Evolutionary conservation across 2,888 invertebrate species (phyloP).

Genomic region (Halictus quadricinctus): DNA sequence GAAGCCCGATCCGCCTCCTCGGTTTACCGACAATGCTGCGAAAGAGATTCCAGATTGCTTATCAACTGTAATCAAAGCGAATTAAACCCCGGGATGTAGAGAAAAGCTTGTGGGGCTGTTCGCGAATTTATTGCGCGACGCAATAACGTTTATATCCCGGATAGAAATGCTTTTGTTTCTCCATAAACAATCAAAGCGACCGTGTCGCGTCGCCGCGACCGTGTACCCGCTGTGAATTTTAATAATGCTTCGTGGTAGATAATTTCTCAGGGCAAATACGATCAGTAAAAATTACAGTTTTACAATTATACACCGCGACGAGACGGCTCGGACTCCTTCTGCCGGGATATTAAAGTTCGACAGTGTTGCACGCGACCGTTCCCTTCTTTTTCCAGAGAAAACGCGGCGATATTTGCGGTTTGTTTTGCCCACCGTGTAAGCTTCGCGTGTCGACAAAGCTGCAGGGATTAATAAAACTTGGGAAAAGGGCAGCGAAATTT

Average conservation of each 20-base stretch:
- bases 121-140: slow-evolving; percentile 26
- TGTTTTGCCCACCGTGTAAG: neutral
- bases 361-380: neutral
- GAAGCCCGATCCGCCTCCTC: neutral
- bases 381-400: neutral
- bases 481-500: neutral
- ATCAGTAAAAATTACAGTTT: neutral
- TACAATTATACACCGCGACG: neutral
- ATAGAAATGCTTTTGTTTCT: slow-evolving; percentile 7
- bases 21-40: slow-evolving; percentile 6
- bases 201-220: neutral
- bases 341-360: neutral
- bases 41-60: slow-evolving; percentile 38
- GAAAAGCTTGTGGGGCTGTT: slow-evolving; percentile 1
- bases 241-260: slow-evolving; percentile 7
- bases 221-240: neutral
- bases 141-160: slow-evolving; percentile 29
- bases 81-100: slow-evolving; percentile 15
- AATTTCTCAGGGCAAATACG: slow-evolving; percentile 15
- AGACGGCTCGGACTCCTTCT: slow-evolving; percentile 23
- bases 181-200: slow-evolving; percentile 2
- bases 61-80: slow-evolving; percentile 19
- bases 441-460: neutral
- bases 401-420: neutral
- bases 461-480: neutral